Percentiles rank a stretch among this genome's conserved stretches.
Evolutionary conservation across 2,888 invertebrate genomes (phyloP).

Genomic region (Clostera curtula): DNA sequence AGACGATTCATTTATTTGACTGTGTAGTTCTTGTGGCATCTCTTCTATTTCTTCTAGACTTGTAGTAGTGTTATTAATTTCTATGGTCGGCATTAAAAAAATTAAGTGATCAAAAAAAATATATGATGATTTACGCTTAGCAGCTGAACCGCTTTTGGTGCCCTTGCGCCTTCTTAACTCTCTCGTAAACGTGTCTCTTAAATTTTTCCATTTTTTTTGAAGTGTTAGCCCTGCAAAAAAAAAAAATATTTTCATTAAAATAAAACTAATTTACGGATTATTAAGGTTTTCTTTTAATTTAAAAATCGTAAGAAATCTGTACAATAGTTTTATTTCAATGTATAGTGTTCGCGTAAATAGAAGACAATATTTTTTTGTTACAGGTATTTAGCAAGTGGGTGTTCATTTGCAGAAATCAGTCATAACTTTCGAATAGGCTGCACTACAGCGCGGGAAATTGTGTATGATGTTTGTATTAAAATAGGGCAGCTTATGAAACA

Average conservation of each 20-base stretch:
- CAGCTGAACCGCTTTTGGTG: background rate
- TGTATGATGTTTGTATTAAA: background rate
- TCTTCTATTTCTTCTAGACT: no score
- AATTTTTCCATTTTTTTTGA: background rate
- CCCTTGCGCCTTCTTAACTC: background rate
- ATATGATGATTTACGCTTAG: background rate
- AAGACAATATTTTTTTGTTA: background rate
- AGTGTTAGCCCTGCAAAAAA: no score
- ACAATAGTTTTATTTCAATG: no score
- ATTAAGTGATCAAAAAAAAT: background rate
- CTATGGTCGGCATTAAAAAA: background rate
- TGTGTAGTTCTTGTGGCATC: no score
- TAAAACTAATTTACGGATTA: no score
- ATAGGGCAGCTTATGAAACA: background rate
- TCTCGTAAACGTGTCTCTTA: background rate
- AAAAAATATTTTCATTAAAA: no score
- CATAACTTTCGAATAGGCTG: background rate
- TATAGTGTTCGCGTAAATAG: background rate
- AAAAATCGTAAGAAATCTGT: no score
- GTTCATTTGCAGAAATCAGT: constrained; percentile 1
- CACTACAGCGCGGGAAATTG: constrained; percentile 1
- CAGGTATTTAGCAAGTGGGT: constrained; percentile 1
- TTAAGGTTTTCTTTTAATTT: no score
- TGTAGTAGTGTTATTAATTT: no score
- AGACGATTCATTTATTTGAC: no score